Evolutionary conservation across 2,113 vertebrate species (phyloP), one percentile per base, ranked within the genome.

Genomic region (Baryphthengus martii): DNA sequence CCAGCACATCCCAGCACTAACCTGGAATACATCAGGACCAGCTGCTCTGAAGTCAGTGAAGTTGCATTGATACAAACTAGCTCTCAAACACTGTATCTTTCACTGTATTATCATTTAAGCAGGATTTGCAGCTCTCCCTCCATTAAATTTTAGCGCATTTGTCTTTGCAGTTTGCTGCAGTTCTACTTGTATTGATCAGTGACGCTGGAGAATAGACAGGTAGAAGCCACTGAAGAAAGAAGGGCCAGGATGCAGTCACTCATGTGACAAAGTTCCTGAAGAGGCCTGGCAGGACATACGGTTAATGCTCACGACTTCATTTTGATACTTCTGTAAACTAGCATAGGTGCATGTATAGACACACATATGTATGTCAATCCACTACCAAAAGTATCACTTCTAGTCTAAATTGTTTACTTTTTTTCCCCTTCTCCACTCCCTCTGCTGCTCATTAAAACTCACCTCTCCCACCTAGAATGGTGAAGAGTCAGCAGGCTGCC

Each of bases 401-500:
- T 53, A 59, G 39, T 58, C 67, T 61, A 65, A 94, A 68, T 44
- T 55, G 25, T 47, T 77, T 72, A n/a, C 12, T 39, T 84, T 20
- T 45, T 67, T 25, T 25, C 3, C 26, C 28, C n/a, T 19, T 66
- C 37, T 88, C 62, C 81, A 65, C 62, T 85, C 85, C 61, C 65
- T 86, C 85, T 89, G 88, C 86, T 92, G 76, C 95, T 96, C 96
- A 96, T 97, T 97, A 97, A 94, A 97, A 92, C 88, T 75, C 78
- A n/a, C 61, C 56, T 90, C 53, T 94, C 65, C 65, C 80, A 56
- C 61, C 65, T 87, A 78, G 68, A 88, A 71, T 10, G 68, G 55
- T 59, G 68, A 93, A 68, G 65, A 96, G 92, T 68, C 90, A 94
- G 96, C 92, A 92, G 80, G 90, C 52, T 92, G 90, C 73, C 58